phyloP scores from a whole-genome alignment of 2,113 vertebrate genomes.

The Rhinolophus ferrumequinum region DNA sequence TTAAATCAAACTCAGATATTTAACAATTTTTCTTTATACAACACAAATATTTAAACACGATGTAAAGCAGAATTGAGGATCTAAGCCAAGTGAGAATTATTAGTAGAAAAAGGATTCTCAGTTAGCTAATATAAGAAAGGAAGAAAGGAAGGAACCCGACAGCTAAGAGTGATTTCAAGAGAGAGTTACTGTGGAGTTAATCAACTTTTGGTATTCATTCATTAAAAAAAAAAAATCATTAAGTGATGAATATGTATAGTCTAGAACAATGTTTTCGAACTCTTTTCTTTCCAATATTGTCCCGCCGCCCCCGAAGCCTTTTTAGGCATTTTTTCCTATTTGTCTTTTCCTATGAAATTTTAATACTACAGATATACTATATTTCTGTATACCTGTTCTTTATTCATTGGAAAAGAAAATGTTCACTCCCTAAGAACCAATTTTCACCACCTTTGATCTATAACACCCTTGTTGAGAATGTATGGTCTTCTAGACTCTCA shows the following conservation, averaged over 20 bases:
- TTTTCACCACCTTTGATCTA: neutral
- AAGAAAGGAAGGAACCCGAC: neutral
- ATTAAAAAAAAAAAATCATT: neutral
- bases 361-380: neutral
- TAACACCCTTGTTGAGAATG: neutral
- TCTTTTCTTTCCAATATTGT: neutral
- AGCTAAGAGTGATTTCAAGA: neutral
- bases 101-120: neutral
- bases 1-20: neutral
- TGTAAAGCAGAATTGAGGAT: neutral
- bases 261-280: neutral
- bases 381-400: neutral
- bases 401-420: neutral
- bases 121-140: neutral
- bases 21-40: neutral
- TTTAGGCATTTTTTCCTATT: neutral
- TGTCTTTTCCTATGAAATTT: neutral
- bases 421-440: neutral
- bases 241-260: neutral
- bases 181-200: neutral
- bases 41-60: neutral
- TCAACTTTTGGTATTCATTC: neutral
- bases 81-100: neutral
- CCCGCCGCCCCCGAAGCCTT: neutral
- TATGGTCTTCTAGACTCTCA: neutral